Percentiles rank a stretch among this genome's conserved stretches.
Evolutionary conservation across 2,113 vertebrate species (phyloP).

Genomic region (Pampusana beccarii): DNA sequence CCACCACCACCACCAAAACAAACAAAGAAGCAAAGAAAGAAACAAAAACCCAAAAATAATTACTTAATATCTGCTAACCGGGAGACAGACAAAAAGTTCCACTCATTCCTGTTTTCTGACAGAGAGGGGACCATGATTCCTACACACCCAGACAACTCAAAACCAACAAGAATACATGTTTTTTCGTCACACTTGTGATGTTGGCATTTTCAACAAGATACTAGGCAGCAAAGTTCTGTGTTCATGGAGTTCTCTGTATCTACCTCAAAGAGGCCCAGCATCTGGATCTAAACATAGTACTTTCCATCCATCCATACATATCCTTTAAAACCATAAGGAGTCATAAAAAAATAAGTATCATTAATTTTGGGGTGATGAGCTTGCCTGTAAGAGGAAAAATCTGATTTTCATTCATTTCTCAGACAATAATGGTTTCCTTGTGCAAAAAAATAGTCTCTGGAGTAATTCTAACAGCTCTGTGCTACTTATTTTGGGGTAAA

Average conservation of each 20-base stretch:
- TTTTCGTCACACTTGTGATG: background rate
- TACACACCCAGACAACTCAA: background rate
- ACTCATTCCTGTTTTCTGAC: background rate
- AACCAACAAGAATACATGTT: background rate
- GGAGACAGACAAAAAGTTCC: background rate
- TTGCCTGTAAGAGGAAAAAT: background rate
- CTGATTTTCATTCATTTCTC: background rate
- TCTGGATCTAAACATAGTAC: background rate
- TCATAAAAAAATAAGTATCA: background rate
- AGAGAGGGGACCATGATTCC: background rate
- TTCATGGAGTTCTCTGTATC: background rate
- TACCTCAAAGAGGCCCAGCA: background rate
- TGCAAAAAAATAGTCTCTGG: background rate
- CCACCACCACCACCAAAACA: too few relatives aligned
- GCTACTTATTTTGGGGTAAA: background rate
- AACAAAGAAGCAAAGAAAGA: background rate
- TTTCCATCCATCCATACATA: background rate
- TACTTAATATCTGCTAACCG: background rate
- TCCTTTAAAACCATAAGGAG: background rate
- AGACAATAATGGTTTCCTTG: background rate
- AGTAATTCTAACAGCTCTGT: background rate
- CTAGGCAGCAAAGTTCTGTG: background rate
- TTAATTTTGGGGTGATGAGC: background rate
- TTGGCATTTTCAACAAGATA: background rate
- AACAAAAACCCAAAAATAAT: background rate